Conservation (phyloP, 2,888 invertebrate genomes). For the Drosophila birchii region DNA sequence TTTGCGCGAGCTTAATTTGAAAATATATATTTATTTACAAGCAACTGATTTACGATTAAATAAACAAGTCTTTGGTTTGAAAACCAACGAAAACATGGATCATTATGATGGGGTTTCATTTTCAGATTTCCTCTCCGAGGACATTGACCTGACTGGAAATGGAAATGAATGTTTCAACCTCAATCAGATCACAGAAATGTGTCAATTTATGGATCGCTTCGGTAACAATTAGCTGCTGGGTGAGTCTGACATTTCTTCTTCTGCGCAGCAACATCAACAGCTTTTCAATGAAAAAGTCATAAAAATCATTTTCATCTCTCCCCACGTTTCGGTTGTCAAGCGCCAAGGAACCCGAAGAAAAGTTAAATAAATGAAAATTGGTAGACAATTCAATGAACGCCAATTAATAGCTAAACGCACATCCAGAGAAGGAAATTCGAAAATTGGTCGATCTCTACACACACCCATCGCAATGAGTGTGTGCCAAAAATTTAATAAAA, state of each 20-base stretch:
- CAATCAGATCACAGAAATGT: conserved; percentile 26
- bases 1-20: conserved; percentile 58
- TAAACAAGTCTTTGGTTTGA: conserved; percentile 72
- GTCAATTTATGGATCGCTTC: conserved; percentile 25
- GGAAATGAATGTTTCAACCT: neutral
- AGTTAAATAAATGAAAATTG: conserved; percentile 52
- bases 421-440: conserved; percentile 22
- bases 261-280: conserved; percentile 51
- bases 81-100: conserved; percentile 56
- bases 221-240: conserved; percentile 20
- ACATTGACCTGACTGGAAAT: conserved; percentile 6
- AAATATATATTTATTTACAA: conserved; percentile 48
- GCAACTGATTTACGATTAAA: conserved; percentile 63
- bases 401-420: conserved; percentile 62
- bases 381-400: conserved; percentile 71
- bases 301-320: conserved; percentile 26
- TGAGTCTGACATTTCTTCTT: conserved; percentile 4
- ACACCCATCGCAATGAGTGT: conserved; percentile 50
- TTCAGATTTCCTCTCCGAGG: neutral
- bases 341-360: conserved; percentile 13
- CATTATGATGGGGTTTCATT: neutral
- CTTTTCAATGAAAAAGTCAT: conserved; percentile 50
- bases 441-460: conserved; percentile 9
- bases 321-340: conserved; percentile 21
- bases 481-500: conserved; percentile 74